Conservation (phyloP, 2,113 vertebrate species). For the Hydrochoerus hydrochaeris region DNA sequence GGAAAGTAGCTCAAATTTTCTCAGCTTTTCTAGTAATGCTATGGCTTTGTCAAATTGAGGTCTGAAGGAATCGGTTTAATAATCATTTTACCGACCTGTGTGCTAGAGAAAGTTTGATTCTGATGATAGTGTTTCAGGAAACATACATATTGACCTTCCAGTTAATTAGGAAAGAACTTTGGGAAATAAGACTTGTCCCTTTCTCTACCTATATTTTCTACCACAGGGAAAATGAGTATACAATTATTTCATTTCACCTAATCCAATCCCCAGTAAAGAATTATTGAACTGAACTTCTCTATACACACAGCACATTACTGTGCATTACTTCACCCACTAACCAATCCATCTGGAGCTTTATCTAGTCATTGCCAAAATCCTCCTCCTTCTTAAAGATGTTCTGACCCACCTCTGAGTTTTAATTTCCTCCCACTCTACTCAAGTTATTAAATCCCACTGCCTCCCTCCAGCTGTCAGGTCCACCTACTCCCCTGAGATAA, state of each 20-base stretch:
- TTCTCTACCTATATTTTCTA: not conserved
- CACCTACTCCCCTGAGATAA: constrained; percentile 41
- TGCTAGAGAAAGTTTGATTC: not conserved
- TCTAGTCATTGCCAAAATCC: constrained; percentile 67
- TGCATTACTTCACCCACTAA: not conserved
- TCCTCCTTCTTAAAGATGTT: constrained; percentile 65
- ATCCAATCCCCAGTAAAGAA: not conserved
- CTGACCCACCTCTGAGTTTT: constrained; percentile 69
- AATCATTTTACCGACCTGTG: not conserved
- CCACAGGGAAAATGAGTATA: not conserved
- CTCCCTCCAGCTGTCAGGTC: constrained; percentile 59
- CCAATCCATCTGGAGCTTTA: constrained; percentile 54
- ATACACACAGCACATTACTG: not conserved
- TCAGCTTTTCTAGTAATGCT: not conserved
- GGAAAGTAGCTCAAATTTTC: not conserved
- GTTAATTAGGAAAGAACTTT: not conserved
- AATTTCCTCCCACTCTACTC: constrained; percentile 70
- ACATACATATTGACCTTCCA: not conserved
- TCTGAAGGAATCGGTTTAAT: not conserved
- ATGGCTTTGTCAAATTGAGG: not conserved
- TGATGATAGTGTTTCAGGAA: not conserved
- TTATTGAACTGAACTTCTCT: constrained; percentile 8
- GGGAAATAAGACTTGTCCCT: not conserved
- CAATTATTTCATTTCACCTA: constrained; percentile 20
- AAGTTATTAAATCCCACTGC: constrained; percentile 29